Conservation (phyloP, 92 coral and sea anemone genomes). For the Virgularia gustaviana region DNA sequence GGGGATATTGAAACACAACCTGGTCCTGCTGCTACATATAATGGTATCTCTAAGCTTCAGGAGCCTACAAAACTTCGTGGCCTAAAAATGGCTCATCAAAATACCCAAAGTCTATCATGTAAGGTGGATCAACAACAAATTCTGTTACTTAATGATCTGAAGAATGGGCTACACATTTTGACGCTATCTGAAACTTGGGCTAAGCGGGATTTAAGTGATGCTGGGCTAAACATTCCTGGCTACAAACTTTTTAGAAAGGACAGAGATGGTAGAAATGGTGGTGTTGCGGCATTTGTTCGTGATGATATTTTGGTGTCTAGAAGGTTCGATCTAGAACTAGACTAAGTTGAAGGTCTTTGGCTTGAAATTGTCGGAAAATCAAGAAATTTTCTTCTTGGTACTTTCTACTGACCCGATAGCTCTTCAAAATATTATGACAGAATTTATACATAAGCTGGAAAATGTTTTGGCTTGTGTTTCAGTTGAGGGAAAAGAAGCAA, state of each 20-base stretch:
- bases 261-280: conserved; percentile 25
- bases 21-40: no score
- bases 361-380: conserved; percentile 47
- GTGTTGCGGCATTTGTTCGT: conserved; percentile 45
- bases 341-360: conserved; percentile 37
- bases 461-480: conserved; percentile 21
- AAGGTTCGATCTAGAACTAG: conserved; percentile 27
- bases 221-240: conserved; percentile 39
- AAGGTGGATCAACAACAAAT: background rate
- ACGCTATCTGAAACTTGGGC: conserved; percentile 28
- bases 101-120: background rate
- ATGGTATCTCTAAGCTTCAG: no score
- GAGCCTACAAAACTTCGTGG: no score
- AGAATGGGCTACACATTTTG: background rate
- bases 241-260: conserved; percentile 44
- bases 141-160: background rate
- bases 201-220: conserved; percentile 32
- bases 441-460: conserved; percentile 21
- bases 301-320: conserved; percentile 21
- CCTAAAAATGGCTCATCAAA: no score
- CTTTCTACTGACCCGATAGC: conserved; percentile 49
- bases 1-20: no score
- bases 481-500: conserved; percentile 30
- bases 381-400: conserved; percentile 48
- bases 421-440: conserved; percentile 49